phyloP scores from a whole-genome alignment of 1,140 invertebrate species.

The Nephila pilipes region DNA sequence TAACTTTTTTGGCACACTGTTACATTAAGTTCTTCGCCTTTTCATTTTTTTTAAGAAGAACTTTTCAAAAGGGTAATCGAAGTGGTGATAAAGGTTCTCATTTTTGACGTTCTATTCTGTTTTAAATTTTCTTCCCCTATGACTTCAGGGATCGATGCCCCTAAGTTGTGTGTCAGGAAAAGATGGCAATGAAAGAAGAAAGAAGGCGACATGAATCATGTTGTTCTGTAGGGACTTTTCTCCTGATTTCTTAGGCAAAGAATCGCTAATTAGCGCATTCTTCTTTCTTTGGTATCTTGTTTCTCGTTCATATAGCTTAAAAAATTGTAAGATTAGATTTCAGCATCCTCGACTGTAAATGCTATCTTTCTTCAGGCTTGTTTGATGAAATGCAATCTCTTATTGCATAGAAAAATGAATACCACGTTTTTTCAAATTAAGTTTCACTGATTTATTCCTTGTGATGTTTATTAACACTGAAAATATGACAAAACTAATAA shows the following conservation, averaged over 20 bases:
- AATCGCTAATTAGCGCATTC: not conserved
- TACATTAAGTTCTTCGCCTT: slow-evolving; percentile 60
- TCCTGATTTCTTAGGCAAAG: slow-evolving; percentile 13
- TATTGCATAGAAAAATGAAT: too few relatives aligned
- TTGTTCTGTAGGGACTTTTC: not conserved
- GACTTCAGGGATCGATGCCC: not conserved
- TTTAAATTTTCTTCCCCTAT: slow-evolving; percentile 47
- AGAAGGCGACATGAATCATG: not conserved
- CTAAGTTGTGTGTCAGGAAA: not conserved
- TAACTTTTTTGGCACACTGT: slow-evolving; percentile 69
- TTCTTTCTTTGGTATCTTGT: not conserved
- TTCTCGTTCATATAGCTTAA: not conserved
- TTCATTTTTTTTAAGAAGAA: slow-evolving; percentile 17
- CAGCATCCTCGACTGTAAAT: not conserved
- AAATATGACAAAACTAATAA: too few relatives aligned
- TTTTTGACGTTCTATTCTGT: slow-evolving; percentile 40
- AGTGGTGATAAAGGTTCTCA: slow-evolving; percentile 68
- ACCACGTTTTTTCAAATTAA: too few relatives aligned
- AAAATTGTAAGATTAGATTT: not conserved
- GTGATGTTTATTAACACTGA: too few relatives aligned
- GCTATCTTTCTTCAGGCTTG: not conserved
- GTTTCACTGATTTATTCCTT: too few relatives aligned
- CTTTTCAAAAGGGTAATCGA: slow-evolving; percentile 73
- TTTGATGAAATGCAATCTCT: not conserved
- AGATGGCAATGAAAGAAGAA: not conserved